A percentile compares a stretch with the other conserved stretches of the same genome.
These are phyloP conservation scores for Diplazon laetatorius DNA, from an alignment of 2,888 invertebrate genomes.

Conservation along the genomic window DNA sequence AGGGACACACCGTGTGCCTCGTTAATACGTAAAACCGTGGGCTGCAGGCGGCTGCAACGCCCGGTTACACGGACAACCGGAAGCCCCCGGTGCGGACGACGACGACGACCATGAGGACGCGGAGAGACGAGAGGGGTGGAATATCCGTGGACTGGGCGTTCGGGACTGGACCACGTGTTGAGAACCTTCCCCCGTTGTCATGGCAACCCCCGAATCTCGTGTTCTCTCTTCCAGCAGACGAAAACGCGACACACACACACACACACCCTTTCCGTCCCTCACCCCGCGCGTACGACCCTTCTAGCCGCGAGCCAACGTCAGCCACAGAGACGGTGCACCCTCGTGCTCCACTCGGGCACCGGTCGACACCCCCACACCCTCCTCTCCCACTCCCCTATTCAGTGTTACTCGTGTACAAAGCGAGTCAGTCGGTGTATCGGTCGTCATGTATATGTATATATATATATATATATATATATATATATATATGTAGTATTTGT, in stretches of 20 bases:
- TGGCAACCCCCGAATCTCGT: constrained; percentile 78
- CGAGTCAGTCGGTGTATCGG: too few relatives aligned
- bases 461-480: neutral
- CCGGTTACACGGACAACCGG: constrained; percentile 11
- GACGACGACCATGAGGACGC: neutral
- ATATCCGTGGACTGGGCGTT: constrained; percentile 36
- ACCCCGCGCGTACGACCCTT: constrained; percentile 40
- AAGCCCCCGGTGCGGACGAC: constrained; percentile 6
- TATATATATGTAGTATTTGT: neutral
- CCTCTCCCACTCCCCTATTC: too few relatives aligned
- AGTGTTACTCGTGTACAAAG: constrained; percentile 36
- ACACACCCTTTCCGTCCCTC: constrained; percentile 39
- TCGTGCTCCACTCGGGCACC: constrained; percentile 49
- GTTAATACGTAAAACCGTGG: constrained; percentile 80
- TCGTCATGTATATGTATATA: neutral
- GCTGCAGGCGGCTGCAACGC: constrained; percentile 52
- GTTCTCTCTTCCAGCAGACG: constrained; percentile 36
- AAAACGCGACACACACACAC: constrained; percentile 48
- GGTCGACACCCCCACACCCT: too few relatives aligned
- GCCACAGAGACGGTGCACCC: constrained; percentile 36
- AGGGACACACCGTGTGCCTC: constrained; percentile 68
- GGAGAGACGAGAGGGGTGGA: constrained; percentile 27
- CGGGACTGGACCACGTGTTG: constrained; percentile 78
- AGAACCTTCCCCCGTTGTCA: constrained; percentile 80
- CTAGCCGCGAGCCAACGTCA: constrained; percentile 39